Conservation (phyloP, 1,140 invertebrate genomes). For the Saccostrea cuccullata region DNA sequence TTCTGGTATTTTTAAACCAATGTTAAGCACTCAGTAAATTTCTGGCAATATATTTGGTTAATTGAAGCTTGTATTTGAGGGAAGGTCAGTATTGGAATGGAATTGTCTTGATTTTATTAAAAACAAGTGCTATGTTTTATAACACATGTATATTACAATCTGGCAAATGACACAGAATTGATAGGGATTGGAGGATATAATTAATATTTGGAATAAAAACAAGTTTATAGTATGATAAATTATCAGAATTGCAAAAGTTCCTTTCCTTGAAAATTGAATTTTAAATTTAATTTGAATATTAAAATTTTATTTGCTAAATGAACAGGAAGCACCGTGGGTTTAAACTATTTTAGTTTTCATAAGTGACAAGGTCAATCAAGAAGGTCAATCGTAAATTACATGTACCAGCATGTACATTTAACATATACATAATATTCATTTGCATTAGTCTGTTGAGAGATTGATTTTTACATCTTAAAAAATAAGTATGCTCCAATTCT, state of each 20-base stretch:
- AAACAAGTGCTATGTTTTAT: neutral
- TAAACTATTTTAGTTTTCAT: no score
- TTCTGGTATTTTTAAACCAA: constrained; percentile 11
- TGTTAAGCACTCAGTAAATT: constrained; percentile 8
- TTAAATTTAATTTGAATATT: neutral
- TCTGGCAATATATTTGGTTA: constrained; percentile 19
- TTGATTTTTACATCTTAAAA: no score
- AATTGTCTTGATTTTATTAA: neutral
- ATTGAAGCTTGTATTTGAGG: neutral
- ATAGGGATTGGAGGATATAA: neutral
- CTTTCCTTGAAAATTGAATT: neutral
- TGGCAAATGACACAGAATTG: neutral
- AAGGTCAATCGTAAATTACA: no score
- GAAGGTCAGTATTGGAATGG: constrained; percentile 8
- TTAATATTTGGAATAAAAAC: neutral
- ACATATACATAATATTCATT: no score
- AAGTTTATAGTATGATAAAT: neutral
- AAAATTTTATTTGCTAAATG: no score
- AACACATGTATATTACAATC: neutral
- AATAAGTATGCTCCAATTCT: no score
- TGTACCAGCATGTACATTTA: no score
- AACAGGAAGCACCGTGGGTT: no score
- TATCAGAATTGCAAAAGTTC: neutral
- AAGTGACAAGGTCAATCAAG: no score
- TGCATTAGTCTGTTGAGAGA: no score